These are phyloP conservation scores for Triplophysa yarkandensis DNA, from an alignment of 2,797 vertebrate species.

Conservation along the genomic window DNA sequence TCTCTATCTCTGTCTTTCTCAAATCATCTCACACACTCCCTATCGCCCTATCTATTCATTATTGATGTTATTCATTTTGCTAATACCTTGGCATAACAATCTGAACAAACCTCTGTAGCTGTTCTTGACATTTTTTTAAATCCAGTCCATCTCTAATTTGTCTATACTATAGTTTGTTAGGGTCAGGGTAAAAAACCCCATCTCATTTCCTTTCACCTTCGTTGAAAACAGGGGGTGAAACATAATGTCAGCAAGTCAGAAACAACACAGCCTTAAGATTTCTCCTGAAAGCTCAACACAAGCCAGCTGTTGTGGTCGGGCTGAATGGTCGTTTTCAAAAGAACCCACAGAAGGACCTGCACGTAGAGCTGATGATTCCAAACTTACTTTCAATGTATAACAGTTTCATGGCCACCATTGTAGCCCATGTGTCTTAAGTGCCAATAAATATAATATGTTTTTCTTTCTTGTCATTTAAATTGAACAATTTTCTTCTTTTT, in stretches of 20 bases:
- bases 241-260: neutral
- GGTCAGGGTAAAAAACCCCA: neutral
- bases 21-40: neutral
- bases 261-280: neutral
- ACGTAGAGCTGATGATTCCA: constrained; percentile 39
- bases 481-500: too few species aligned
- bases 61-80: neutral
- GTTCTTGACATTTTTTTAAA: neutral
- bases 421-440: neutral
- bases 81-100: neutral
- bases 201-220: neutral
- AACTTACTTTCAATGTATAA: constrained; percentile 20
- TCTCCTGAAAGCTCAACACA: constrained; percentile 6
- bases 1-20: neutral
- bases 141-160: neutral
- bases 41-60: neutral
- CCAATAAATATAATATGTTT: too few species aligned
- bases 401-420: neutral
- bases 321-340: constrained; percentile 43
- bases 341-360: constrained; percentile 8
- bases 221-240: neutral
- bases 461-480: too few species aligned
- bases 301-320: constrained; percentile 14
- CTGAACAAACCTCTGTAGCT: neutral
- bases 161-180: too few species aligned